Evolutionary conservation across 2,797 vertebrate species (phyloP).

Genomic region (Selene dorsalis): DNA sequence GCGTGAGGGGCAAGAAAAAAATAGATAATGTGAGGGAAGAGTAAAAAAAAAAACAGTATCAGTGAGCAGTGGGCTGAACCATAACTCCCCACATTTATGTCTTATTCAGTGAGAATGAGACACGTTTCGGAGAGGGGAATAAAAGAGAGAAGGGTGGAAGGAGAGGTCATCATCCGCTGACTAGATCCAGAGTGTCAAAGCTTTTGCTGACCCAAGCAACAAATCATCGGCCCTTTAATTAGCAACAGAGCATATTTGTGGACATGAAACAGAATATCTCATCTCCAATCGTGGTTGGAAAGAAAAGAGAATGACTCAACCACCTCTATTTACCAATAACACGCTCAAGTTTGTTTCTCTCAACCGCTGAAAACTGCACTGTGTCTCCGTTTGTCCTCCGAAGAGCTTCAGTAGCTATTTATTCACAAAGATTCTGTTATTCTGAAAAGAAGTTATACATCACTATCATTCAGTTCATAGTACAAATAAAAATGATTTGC

Average conservation of each 20-base stretch:
- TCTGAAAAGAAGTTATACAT: slow-evolving; percentile 7
- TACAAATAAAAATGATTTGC: slow-evolving; percentile 23
- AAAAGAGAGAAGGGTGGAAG: slow-evolving; percentile 14
- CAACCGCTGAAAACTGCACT: slow-evolving; percentile 35
- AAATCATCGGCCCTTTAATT: slow-evolving; percentile 65
- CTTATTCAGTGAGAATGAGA: slow-evolving; percentile 19
- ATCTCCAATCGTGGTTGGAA: slow-evolving; percentile 68
- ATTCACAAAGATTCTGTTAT: slow-evolving; percentile 12
- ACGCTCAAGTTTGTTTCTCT: slow-evolving; percentile 49
- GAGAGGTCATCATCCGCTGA: slow-evolving; percentile 46
- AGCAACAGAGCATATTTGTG: slow-evolving; percentile 66
- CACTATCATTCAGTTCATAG: not conserved
- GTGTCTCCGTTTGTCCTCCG: slow-evolving; percentile 34
- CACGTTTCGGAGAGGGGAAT: not conserved
- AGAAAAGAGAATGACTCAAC: slow-evolving; percentile 67
- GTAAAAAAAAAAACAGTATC: not conserved
- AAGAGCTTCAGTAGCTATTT: slow-evolving; percentile 7
- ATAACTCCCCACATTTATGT: slow-evolving; percentile 40
- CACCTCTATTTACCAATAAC: slow-evolving; percentile 70
- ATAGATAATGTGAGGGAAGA: not conserved
- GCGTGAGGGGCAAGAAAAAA: not conserved
- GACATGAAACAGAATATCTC: slow-evolving; percentile 68
- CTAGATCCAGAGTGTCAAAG: slow-evolving; percentile 49
- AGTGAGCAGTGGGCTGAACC: not conserved
- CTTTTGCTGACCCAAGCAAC: slow-evolving; percentile 65